A percentile compares a stretch with the other conserved stretches of the same genome.
These are phyloP conservation scores for Sebastes goodei DNA, from an alignment of 2,797 vertebrate genomes.

Conservation along the genomic window DNA sequence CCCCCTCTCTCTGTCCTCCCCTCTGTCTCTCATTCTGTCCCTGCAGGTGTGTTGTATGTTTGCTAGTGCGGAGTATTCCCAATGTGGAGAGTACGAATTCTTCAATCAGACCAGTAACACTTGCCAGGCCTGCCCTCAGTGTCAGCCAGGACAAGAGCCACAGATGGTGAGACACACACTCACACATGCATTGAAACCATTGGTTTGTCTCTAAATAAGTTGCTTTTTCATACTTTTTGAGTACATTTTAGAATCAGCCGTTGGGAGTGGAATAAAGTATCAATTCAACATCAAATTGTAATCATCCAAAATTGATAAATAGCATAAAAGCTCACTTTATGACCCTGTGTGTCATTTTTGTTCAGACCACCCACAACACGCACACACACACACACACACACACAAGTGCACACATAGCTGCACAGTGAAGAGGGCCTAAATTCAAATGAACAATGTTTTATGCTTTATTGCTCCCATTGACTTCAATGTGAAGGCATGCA, in stretches of 20 bases:
- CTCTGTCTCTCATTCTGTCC: not conserved
- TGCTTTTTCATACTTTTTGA: not conserved
- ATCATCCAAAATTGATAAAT: not conserved
- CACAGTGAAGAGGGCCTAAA: constrained; percentile 45
- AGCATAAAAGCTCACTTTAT: not conserved
- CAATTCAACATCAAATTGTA: not conserved
- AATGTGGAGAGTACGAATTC: constrained; percentile 95
- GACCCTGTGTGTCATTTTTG: constrained; percentile 1
- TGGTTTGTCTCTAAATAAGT: not conserved
- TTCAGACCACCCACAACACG: constrained; percentile 59
- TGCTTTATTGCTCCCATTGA: constrained; percentile 59
- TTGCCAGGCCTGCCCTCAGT: constrained; percentile 94
- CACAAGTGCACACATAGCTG: constrained; percentile 24
- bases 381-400: not conserved
- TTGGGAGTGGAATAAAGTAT: not conserved
- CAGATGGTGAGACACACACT: constrained; percentile 87
- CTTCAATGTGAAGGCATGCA: constrained; percentile 56
- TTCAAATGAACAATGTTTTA: constrained; percentile 58
- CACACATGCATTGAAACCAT: not conserved
- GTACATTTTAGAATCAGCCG: not conserved
- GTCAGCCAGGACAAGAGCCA: constrained; percentile 94
- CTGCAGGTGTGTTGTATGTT: constrained; percentile 88
- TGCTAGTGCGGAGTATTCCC: constrained; percentile 89
- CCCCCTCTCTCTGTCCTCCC: not conserved
- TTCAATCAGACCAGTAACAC: constrained; percentile 94